Evolutionary conservation across 2,797 vertebrate genomes (phyloP).

Genomic region (Simalia tracyae): DNA sequence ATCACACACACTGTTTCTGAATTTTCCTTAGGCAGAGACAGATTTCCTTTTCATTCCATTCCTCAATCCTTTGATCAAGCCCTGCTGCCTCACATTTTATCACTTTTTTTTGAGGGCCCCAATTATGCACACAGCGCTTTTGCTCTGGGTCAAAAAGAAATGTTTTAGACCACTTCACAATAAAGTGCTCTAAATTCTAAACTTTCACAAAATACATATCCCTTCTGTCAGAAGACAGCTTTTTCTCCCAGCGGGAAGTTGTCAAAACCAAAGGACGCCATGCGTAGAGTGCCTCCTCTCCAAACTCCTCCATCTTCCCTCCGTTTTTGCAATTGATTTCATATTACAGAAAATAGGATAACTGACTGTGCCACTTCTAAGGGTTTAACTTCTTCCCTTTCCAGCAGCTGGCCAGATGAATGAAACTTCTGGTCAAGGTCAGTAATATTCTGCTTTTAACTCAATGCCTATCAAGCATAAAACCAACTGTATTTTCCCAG

Average conservation of each 20-base stretch:
- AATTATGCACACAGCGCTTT: neutral
- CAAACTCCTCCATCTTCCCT: neutral
- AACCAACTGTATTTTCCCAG: neutral
- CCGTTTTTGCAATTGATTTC: neutral
- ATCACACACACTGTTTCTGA: neutral
- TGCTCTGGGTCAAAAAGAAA: neutral
- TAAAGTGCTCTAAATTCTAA: neutral
- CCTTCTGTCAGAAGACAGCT: neutral
- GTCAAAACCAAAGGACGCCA: neutral
- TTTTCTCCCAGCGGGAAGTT: neutral
- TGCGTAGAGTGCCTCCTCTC: too few relatives aligned
- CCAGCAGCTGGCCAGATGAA: neutral
- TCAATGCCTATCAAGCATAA: neutral
- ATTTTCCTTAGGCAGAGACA: neutral
- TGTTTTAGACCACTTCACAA: neutral
- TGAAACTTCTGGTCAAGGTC: neutral
- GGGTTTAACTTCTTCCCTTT: neutral
- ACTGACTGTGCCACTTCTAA: neutral
- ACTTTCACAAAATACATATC: neutral
- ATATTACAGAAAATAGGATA: neutral
- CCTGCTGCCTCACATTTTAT: neutral
- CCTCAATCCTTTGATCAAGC: neutral
- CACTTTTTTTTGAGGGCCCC: neutral
- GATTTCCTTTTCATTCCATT: neutral
- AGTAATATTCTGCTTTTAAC: neutral